A percentile compares a stretch with the other conserved stretches of the same genome.
Evolutionary conservation across 2,888 invertebrate species (phyloP).

Genomic region (Rotaria magnacalcarata): DNA sequence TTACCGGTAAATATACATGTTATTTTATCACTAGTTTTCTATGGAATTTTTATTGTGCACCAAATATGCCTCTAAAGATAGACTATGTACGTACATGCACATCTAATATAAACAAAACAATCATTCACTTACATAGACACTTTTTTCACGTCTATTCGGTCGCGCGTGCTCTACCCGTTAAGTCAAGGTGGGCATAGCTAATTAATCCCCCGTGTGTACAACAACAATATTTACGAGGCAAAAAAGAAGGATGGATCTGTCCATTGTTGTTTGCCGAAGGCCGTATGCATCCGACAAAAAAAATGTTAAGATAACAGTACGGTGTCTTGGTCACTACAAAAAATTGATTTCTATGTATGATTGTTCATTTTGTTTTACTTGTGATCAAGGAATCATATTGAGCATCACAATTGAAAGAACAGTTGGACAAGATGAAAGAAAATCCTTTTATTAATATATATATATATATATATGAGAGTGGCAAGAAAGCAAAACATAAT

Average conservation of each 20-base stretch:
- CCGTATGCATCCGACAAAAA: background rate
- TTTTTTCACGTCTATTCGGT: background rate
- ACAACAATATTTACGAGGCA: background rate
- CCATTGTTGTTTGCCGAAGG: constrained; percentile 4
- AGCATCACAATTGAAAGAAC: constrained; percentile 20
- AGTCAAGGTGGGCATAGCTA: constrained; percentile 4
- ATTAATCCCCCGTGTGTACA: constrained; percentile 18
- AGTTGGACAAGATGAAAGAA: constrained; percentile 16
- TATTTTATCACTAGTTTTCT: background rate
- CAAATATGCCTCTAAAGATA: background rate
- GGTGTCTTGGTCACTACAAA: background rate
- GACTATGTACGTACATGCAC: background rate
- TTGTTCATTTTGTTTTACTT: background rate
- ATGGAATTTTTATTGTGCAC: background rate
- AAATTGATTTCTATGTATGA: background rate
- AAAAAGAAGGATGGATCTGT: background rate
- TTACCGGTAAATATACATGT: background rate
- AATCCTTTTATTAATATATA: background rate
- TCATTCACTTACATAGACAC: background rate
- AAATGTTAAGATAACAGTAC: constrained; percentile 9
- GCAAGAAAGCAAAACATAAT: background rate
- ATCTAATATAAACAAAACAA: constrained; percentile 3
- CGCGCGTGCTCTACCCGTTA: background rate
- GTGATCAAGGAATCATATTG: constrained; percentile 12
- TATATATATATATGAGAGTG: background rate